Percentiles rank a stretch among this genome's conserved stretches.
These are phyloP conservation scores for Patella caerulea DNA, from an alignment of 2,888 invertebrate species.

Conservation along the genomic window DNA sequence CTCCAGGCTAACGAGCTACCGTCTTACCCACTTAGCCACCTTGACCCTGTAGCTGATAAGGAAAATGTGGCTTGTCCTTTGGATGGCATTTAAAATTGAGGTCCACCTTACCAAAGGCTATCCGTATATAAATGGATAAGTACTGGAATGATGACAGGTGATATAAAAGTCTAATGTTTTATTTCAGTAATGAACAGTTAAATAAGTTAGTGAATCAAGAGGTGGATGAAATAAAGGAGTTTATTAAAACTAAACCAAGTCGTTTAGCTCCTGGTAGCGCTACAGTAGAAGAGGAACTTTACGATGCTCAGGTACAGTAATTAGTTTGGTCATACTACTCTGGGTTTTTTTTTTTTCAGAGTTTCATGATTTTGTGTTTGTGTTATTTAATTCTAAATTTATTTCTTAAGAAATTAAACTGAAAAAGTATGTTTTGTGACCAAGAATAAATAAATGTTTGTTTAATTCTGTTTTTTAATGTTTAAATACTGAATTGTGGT, in stretches of 20 bases:
- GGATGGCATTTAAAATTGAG: no score
- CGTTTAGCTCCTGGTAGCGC: slow-evolving; percentile 52
- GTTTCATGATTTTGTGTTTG: no score
- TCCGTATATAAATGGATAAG: no score
- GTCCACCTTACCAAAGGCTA: no score
- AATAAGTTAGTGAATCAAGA: slow-evolving; percentile 86
- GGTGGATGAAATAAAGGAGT: slow-evolving; percentile 63
- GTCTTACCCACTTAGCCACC: no score
- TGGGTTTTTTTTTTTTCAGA: no score
- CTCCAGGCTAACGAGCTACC: no score
- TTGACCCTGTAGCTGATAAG: no score
- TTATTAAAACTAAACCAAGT: slow-evolving; percentile 51
- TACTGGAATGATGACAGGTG: no score
- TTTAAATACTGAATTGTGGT: neutral
- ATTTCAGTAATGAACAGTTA: slow-evolving; percentile 66
- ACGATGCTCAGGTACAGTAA: slow-evolving; percentile 58
- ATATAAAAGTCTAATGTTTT: neutral
- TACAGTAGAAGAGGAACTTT: slow-evolving; percentile 62
- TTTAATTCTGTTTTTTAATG: neutral
- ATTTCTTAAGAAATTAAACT: neutral
- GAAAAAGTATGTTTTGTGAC: neutral
- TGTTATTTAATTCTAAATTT: no score
- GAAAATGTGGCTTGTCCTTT: no score
- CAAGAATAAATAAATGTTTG: neutral
- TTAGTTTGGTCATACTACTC: neutral